These are phyloP conservation scores for Pygocentrus nattereri DNA, from an alignment of 2,797 vertebrate genomes.

Conservation along the genomic window DNA sequence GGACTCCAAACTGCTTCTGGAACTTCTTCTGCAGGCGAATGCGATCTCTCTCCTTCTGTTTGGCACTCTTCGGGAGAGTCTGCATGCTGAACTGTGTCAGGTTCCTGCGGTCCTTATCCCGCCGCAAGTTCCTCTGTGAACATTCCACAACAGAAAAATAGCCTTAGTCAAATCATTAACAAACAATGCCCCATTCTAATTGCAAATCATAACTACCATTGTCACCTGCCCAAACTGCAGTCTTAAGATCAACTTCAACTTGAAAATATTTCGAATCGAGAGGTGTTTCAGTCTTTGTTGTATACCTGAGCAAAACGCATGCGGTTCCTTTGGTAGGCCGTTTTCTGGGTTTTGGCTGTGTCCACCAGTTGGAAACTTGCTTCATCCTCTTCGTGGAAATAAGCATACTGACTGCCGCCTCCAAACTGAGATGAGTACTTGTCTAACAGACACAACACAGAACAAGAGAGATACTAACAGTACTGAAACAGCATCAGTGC, in stretches of 20 bases:
- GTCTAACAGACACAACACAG: slow-evolving; percentile 76
- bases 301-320: slow-evolving; percentile 97
- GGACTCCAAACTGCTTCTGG: slow-evolving; percentile 98
- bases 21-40: slow-evolving; percentile 98
- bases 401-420: slow-evolving; percentile 96
- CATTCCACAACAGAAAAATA: neutral
- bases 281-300: neutral
- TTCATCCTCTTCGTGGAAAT: slow-evolving; percentile 98
- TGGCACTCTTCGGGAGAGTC: slow-evolving; percentile 96
- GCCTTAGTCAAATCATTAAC: too few species aligned
- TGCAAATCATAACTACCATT: too few species aligned
- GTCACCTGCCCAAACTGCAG: too few species aligned
- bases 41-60: slow-evolving; percentile 98
- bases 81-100: slow-evolving; percentile 98
- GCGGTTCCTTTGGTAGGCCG: slow-evolving; percentile 97
- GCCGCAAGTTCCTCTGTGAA: slow-evolving; percentile 91
- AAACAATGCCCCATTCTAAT: too few species aligned
- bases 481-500: neutral
- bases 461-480: neutral
- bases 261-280: too few species aligned
- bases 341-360: slow-evolving; percentile 96
- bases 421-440: slow-evolving; percentile 99
- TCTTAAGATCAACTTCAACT: too few species aligned
- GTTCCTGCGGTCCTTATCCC: slow-evolving; percentile 96
- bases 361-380: slow-evolving; percentile 98